Percentiles rank a stretch among this genome's conserved stretches.
These are phyloP conservation scores for Peromyscus attwateri DNA, from an alignment of 2,797 vertebrate genomes.

Conservation along the genomic window DNA sequence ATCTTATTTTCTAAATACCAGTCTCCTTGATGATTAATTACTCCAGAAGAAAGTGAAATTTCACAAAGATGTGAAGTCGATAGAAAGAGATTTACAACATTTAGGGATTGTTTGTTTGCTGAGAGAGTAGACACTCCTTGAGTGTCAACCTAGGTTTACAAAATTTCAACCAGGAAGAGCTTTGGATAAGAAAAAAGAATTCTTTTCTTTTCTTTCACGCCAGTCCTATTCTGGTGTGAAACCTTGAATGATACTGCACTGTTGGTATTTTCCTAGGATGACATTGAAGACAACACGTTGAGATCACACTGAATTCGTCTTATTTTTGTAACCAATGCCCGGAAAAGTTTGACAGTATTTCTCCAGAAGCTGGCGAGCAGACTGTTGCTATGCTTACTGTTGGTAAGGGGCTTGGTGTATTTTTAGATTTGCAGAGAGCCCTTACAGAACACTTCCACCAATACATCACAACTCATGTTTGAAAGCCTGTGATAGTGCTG, in stretches of 20 bases:
- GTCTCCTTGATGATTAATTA: not conserved
- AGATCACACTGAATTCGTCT: not conserved
- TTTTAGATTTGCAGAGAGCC: conserved; percentile 25
- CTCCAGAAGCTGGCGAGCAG: not conserved
- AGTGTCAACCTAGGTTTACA: conserved; percentile 13
- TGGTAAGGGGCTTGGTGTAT: not conserved
- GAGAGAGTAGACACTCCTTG: not conserved
- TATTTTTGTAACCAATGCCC: conserved; percentile 30
- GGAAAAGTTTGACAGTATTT: not conserved
- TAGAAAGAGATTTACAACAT: conserved; percentile 1
- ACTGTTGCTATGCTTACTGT: not conserved
- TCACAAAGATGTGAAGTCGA: not conserved
- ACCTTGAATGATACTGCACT: conserved; percentile 41
- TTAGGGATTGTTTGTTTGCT: not conserved
- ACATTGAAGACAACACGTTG: not conserved
- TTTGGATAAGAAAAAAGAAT: conserved; percentile 28
- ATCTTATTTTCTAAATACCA: not conserved
- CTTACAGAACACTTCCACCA: not conserved
- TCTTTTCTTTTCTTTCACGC: conserved; percentile 42
- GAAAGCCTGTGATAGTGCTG: not conserved
- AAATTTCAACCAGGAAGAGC: conserved; percentile 28
- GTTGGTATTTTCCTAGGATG: conserved; percentile 24
- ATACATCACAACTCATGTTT: not conserved
- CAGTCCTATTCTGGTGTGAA: not conserved
- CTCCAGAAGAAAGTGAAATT: not conserved